Percentiles rank a stretch among this genome's conserved stretches.
These are phyloP conservation scores for Tribolium castaneum DNA, from an alignment of 1,140 invertebrate species.

Conservation along the genomic window DNA sequence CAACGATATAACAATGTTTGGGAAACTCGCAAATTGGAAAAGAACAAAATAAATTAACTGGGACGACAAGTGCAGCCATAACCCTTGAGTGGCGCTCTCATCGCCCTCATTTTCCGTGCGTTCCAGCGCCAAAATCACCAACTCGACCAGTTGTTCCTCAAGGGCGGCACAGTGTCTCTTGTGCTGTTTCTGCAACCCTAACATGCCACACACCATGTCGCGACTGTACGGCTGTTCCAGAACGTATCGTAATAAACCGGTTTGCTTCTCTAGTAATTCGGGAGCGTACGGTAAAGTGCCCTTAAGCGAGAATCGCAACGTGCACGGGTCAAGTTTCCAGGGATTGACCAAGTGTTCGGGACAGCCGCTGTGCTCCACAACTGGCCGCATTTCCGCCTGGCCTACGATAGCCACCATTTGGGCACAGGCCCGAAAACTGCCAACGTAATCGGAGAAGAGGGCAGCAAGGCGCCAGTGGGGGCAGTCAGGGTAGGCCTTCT, in stretches of 20 bases:
- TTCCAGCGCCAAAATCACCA: conserved; percentile 93
- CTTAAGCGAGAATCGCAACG: conserved; percentile 89
- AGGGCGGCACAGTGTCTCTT: conserved; percentile 90
- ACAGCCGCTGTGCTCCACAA: conserved; percentile 93
- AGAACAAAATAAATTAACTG: conserved; percentile 97
- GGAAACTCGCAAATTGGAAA: conserved; percentile 94
- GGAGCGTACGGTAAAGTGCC: conserved; percentile 93
- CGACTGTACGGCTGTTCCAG: conserved; percentile 95
- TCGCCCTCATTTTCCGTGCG: conserved; percentile 83
- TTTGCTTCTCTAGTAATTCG: conserved; percentile 91
- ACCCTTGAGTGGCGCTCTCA: conserved; percentile 80
- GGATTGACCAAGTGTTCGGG: conserved; percentile 89
- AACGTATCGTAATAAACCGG: conserved; percentile 87
- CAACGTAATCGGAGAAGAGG: conserved; percentile 88
- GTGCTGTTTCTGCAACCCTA: conserved; percentile 92
- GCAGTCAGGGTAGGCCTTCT: conserved; percentile 86
- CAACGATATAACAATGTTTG: conserved; percentile 89
- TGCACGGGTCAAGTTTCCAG: conserved; percentile 89
- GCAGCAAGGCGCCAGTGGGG: conserved; percentile 93
- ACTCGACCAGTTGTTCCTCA: conserved; percentile 93
- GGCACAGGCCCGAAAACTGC: conserved; percentile 90
- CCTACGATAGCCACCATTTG: conserved; percentile 96
- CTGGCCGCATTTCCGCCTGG: conserved; percentile 89
- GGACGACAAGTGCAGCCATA: conserved; percentile 94
- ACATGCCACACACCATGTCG: conserved; percentile 96